phyloP scores from a whole-genome alignment of 2,888 invertebrate species.

The Drosophila paranaensis region DNA sequence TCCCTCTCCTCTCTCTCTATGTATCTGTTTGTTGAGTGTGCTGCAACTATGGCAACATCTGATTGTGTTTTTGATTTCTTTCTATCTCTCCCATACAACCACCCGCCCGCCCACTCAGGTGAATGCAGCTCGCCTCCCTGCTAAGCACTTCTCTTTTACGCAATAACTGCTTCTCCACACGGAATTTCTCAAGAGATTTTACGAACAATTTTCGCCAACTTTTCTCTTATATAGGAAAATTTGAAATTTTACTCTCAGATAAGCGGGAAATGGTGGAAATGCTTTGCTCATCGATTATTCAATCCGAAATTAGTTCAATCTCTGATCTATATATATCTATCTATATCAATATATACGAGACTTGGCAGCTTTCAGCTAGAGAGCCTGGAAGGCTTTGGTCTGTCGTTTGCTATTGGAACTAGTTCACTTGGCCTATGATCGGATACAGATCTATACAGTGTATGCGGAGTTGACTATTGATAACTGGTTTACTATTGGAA shows the following conservation, averaged over 20 bases:
- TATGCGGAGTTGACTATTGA: neutral
- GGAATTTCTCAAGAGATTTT: slow-evolving; percentile 6
- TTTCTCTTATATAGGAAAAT: neutral
- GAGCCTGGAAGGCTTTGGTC: no score
- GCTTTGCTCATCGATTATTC: neutral
- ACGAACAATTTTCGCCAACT: neutral
- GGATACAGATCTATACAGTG: no score
- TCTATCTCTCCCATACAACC: slow-evolving; percentile 1
- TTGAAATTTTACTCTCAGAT: no score
- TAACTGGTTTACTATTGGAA: neutral
- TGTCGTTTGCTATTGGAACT: no score
- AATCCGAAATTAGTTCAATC: neutral
- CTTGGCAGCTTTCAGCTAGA: no score
- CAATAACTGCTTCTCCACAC: neutral
- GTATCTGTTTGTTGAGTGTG: slow-evolving; percentile 42
- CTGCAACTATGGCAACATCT: slow-evolving; percentile 43
- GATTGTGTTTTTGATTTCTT: slow-evolving; percentile 48
- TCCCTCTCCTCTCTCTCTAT: neutral
- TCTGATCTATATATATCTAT: no score
- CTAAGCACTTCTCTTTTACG: neutral
- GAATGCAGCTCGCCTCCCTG: slow-evolving; percentile 22
- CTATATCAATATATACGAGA: no score
- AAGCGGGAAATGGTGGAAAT: neutral
- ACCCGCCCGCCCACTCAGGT: slow-evolving; percentile 27
- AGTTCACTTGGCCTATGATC: no score